These are phyloP conservation scores for Bradypus variegatus DNA, from an alignment of 2,797 vertebrate species.

Conservation along the genomic window DNA sequence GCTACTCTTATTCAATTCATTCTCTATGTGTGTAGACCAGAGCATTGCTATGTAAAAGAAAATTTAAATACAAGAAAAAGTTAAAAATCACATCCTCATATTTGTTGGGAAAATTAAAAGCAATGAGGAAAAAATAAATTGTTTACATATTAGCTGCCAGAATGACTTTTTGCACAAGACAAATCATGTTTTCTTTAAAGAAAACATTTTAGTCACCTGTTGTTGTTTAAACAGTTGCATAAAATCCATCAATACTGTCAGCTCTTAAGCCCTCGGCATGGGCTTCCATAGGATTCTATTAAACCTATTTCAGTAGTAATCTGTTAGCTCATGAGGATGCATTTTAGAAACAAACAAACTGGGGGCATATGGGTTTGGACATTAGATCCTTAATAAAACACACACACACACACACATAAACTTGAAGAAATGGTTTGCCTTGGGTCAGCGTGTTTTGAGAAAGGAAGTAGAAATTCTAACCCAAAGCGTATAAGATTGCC, in stretches of 20 bases:
- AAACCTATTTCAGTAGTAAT: neutral
- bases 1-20: neutral
- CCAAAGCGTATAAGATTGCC: neutral
- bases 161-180: neutral
- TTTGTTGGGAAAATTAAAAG: neutral
- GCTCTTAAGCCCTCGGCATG: neutral
- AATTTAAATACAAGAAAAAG: neutral
- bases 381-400: neutral
- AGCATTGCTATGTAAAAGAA: neutral
- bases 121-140: neutral
- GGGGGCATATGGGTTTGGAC: neutral
- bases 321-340: neutral
- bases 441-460: neutral
- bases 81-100: neutral
- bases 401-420: neutral
- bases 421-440: constrained; percentile 7
- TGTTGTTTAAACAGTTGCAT: neutral
- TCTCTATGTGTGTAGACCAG: neutral
- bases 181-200: neutral
- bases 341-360: constrained; percentile 20
- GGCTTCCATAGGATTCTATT: neutral
- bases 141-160: neutral
- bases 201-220: neutral
- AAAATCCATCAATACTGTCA: neutral
- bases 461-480: constrained; percentile 2